These are phyloP conservation scores for Todiramphus chloris DNA, from an alignment of 2,113 vertebrate genomes.

Conservation along the genomic window DNA sequence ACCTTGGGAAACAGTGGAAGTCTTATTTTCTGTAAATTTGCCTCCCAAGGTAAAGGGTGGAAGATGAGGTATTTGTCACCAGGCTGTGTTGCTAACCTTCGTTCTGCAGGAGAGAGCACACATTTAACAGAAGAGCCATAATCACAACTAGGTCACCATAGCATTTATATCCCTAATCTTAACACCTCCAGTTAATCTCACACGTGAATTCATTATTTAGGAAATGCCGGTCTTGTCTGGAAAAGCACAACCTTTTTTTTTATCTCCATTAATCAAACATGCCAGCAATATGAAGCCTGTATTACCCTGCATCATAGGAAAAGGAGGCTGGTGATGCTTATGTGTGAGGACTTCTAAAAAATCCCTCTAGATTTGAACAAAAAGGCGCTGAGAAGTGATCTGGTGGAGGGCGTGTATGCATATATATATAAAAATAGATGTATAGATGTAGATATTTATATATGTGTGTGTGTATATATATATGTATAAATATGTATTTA, in stretches of 20 bases:
- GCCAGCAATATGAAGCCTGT: background rate
- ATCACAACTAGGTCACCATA: background rate
- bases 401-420: background rate
- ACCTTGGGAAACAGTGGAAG: background rate
- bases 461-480: background rate
- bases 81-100: background rate
- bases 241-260: background rate
- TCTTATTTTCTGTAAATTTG: background rate
- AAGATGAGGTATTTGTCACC: background rate
- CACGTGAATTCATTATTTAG: background rate
- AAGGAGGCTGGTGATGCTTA: background rate
- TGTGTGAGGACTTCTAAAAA: background rate
- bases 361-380: background rate
- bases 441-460: too few relatives aligned
- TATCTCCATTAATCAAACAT: background rate
- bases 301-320: background rate
- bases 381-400: background rate
- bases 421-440: background rate
- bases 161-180: background rate
- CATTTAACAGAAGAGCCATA: background rate
- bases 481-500: background rate
- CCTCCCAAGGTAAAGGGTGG: background rate
- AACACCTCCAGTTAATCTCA: background rate
- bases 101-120: background rate
- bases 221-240: background rate